Evolutionary conservation across 2,888 invertebrate genomes (phyloP).

Genomic region (Agrilus mali): DNA sequence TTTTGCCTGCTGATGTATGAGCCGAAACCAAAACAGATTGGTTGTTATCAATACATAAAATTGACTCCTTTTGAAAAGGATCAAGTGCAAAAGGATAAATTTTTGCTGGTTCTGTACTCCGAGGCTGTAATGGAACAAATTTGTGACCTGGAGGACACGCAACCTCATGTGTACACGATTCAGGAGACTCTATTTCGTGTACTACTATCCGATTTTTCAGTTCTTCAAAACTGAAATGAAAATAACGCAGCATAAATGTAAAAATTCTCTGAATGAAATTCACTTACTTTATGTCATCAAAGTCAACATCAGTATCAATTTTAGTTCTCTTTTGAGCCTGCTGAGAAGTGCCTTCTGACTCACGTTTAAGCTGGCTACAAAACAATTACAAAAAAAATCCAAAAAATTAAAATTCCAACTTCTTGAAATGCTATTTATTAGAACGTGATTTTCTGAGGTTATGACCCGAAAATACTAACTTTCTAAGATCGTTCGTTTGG

Average conservation of each 20-base stretch:
- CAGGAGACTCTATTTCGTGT: constrained; percentile 79
- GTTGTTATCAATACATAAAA: constrained; percentile 92
- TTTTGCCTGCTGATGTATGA: constrained; percentile 99
- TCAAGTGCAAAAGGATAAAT: constrained; percentile 91
- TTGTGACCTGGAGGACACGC: constrained; percentile 82
- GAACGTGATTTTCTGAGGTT: constrained; percentile 13
- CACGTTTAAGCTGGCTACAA: constrained; percentile 20
- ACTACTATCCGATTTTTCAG: constrained; percentile 71
- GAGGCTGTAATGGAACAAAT: constrained; percentile 49
- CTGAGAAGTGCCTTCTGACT: constrained; percentile 19
- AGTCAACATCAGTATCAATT: constrained; percentile 24
- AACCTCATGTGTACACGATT: constrained; percentile 93
- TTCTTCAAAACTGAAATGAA: constrained; percentile 52
- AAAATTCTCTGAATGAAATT: neutral
- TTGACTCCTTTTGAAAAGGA: constrained; percentile 96
- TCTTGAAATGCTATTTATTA: neutral
- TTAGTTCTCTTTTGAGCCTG: constrained; percentile 21
- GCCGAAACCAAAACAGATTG: constrained; percentile 98
- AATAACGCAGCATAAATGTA: neutral
- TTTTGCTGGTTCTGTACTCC: constrained; percentile 65
- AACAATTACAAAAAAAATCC: neutral
- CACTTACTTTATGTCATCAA: constrained; percentile 29
- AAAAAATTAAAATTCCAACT: neutral
- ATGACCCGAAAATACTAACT: constrained; percentile 7
- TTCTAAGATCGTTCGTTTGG: constrained; percentile 2